These are phyloP conservation scores for Actinostola sp. DNA, from an alignment of 92 coral and sea anemone species.

Conservation along the genomic window DNA sequence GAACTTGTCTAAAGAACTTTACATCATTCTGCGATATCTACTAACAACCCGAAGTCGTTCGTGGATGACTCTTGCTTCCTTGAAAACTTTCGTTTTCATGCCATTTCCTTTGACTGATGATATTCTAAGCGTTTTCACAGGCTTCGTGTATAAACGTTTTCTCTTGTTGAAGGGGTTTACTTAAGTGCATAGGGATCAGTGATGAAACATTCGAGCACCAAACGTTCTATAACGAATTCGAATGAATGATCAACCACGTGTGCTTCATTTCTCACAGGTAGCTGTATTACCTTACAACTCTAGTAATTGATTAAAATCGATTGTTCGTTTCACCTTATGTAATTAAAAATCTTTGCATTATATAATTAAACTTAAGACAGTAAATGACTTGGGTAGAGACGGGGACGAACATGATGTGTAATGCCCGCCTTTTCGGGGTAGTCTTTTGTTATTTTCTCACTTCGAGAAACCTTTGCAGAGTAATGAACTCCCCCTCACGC, in stretches of 20 bases:
- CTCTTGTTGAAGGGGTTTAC: no score
- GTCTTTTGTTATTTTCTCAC: neutral
- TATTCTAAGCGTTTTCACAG: no score
- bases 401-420: neutral
- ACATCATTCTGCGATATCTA: no score
- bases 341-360: slow-evolving; percentile 8
- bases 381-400: slow-evolving; percentile 4
- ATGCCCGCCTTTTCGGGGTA: neutral
- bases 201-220: neutral
- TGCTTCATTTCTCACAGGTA: slow-evolving; percentile 19
- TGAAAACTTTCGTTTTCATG: no score
- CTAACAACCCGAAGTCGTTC: no score
- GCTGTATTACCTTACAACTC: neutral
- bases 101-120: no score
- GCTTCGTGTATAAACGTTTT: no score
- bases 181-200: neutral
- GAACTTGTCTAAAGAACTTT: no score
- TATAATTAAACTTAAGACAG: slow-evolving; percentile 3
- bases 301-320: slow-evolving; percentile 18
- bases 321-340: slow-evolving; percentile 12
- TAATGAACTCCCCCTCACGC: neutral
- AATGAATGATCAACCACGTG: slow-evolving; percentile 24
- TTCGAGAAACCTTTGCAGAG: neutral
- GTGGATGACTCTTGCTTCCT: no score
- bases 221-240: slow-evolving; percentile 11